phyloP scores from a whole-genome alignment of 2,888 invertebrate genomes.

The Parnassius orleans region DNA sequence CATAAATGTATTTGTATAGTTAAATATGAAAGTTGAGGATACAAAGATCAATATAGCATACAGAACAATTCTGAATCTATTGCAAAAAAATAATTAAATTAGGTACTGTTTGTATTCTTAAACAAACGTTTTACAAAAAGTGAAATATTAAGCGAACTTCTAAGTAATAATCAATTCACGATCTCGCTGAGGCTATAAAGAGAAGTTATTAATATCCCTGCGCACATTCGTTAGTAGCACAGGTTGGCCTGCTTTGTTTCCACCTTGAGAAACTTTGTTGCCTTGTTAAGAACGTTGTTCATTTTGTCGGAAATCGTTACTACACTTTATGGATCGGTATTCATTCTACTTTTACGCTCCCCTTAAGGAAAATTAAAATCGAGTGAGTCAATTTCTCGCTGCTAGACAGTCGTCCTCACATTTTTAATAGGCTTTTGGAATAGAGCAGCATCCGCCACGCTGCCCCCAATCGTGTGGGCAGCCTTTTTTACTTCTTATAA shows the following conservation, averaged over 20 bases:
- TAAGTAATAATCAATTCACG: constrained; percentile 20
- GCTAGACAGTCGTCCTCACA: too few species aligned
- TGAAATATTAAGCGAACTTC: neutral
- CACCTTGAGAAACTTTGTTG: constrained; percentile 54
- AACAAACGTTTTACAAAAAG: neutral
- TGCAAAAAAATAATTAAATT: too few species aligned
- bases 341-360: constrained; percentile 49
- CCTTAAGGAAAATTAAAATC: constrained; percentile 7
- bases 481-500: too few species aligned
- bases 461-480: too few species aligned
- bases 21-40: too few species aligned
- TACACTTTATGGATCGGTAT: constrained; percentile 56
- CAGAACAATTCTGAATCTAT: too few species aligned
- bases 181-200: constrained; percentile 28
- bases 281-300: constrained; percentile 51
- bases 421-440: too few species aligned
- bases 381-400: too few species aligned
- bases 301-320: constrained; percentile 52
- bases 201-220: constrained; percentile 36
- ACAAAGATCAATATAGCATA: too few species aligned
- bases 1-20: too few species aligned
- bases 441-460: too few species aligned
- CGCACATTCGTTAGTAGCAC: constrained; percentile 51
- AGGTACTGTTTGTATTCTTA: too few species aligned
- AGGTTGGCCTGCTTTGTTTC: constrained; percentile 64